A percentile compares a stretch with the other conserved stretches of the same genome.
These are phyloP conservation scores for cattle (Bos taurus) DNA, from an alignment of 2,113 vertebrate genomes.

Conservation along the genomic window DNA sequence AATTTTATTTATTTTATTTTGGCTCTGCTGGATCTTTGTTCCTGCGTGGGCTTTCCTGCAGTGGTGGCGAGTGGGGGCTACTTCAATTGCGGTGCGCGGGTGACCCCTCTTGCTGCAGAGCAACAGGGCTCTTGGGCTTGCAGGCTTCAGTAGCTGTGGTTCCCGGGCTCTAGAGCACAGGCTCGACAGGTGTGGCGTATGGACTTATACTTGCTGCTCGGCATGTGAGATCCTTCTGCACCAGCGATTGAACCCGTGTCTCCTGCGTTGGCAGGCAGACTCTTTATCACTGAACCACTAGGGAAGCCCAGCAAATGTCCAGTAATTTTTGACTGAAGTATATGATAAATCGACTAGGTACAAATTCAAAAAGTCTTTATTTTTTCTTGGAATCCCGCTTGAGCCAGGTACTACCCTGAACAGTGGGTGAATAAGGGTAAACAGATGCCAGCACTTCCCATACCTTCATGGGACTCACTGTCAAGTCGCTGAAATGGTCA, in stretches of 20 bases:
- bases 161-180: neutral
- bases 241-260: neutral
- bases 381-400: neutral
- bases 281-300: neutral
- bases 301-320: neutral
- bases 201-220: neutral
- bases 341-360: neutral
- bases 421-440: neutral
- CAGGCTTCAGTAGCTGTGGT: neutral
- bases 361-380: neutral
- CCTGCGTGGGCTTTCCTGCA: neutral
- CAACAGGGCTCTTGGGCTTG: neutral
- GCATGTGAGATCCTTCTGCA: neutral
- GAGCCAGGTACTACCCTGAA: neutral
- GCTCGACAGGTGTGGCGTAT: accelerated
- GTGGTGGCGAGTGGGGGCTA: neutral
- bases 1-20: neutral
- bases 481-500: neutral
- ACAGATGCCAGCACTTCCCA: neutral
- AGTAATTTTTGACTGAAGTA: neutral
- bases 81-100: accelerated
- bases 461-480: neutral
- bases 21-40: neutral
- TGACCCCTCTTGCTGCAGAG: neutral
- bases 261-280: neutral